These are phyloP conservation scores for Tachystola acroxantha DNA, from an alignment of 2,888 invertebrate genomes.

Conservation along the genomic window DNA sequence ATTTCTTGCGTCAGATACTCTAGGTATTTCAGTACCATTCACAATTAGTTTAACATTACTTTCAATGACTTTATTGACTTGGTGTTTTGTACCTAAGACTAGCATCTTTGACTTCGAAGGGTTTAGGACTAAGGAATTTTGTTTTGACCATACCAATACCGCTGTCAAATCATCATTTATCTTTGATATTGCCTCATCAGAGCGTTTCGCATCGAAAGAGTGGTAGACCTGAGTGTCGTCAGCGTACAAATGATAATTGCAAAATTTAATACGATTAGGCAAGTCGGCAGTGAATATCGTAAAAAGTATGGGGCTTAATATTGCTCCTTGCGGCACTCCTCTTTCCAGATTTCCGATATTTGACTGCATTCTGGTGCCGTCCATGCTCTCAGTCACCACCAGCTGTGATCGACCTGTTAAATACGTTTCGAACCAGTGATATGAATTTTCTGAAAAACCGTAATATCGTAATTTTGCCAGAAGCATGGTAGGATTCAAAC, in stretches of 20 bases:
- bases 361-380: constrained; percentile 3
- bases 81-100: too few relatives aligned
- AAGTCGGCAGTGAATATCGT: constrained; percentile 11
- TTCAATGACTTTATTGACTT: too few relatives aligned
- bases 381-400: constrained; percentile 3
- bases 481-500: constrained; percentile 4
- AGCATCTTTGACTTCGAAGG: too few relatives aligned
- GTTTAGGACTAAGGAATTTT: too few relatives aligned
- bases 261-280: constrained; percentile 1
- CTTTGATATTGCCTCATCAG: neutral
- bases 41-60: too few relatives aligned
- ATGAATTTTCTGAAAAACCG: constrained; percentile 9
- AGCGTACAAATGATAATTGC: constrained; percentile 12
- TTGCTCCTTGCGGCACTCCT: constrained; percentile 13
- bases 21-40: too few relatives aligned
- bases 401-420: constrained; percentile 8
- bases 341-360: neutral
- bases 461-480: constrained; percentile 10
- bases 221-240: constrained; percentile 10
- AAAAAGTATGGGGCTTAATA: constrained; percentile 11
- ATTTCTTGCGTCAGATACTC: too few relatives aligned
- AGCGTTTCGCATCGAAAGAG: constrained; percentile 2
- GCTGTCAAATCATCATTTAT: neutral
- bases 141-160: neutral
- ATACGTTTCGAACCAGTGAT: constrained; percentile 7